These are phyloP conservation scores for Eupithecia centaureata DNA, from an alignment of 2,888 invertebrate genomes.

Conservation along the genomic window DNA sequence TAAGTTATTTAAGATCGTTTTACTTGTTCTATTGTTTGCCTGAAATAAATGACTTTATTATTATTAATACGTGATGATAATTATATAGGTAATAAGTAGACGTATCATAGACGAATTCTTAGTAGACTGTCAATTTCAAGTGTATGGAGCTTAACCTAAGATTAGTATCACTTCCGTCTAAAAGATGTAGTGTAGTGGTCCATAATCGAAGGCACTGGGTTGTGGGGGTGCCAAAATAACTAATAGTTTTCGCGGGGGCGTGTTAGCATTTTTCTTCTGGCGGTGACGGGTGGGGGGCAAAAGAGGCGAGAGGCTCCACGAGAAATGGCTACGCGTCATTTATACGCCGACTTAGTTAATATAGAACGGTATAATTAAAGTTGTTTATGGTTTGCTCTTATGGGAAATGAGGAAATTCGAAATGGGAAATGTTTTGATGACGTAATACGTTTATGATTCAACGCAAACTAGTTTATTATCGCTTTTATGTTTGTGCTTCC, in stretches of 20 bases:
- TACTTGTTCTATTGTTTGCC: no score
- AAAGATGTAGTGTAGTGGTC: conserved; percentile 61
- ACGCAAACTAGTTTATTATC: conserved; percentile 3
- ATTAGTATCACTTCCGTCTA: conserved; percentile 44
- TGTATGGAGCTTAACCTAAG: conserved; percentile 26
- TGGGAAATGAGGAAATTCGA: conserved; percentile 22
- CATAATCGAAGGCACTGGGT: conserved; percentile 72
- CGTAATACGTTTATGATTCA: conserved; percentile 19
- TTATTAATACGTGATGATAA: no score
- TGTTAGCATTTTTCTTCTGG: conserved; percentile 84
- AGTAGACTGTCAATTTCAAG: neutral
- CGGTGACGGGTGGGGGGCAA: conserved; percentile 70
- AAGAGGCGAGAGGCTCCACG: conserved; percentile 67
- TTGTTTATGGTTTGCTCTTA: conserved; percentile 24
- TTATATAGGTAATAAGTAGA: no score
- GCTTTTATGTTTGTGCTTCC: conserved; percentile 1
- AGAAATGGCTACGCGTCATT: conserved; percentile 78
- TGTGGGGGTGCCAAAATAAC: conserved; percentile 82
- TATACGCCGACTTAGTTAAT: conserved; percentile 81
- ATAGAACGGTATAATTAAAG: conserved; percentile 42
- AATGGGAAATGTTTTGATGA: conserved; percentile 21
- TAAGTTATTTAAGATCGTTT: no score
- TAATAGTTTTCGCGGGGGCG: conserved; percentile 84
- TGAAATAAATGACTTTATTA: no score
- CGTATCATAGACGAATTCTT: neutral